phyloP scores from a whole-genome alignment of 2,797 vertebrate species.

The Octomys mimax region DNA sequence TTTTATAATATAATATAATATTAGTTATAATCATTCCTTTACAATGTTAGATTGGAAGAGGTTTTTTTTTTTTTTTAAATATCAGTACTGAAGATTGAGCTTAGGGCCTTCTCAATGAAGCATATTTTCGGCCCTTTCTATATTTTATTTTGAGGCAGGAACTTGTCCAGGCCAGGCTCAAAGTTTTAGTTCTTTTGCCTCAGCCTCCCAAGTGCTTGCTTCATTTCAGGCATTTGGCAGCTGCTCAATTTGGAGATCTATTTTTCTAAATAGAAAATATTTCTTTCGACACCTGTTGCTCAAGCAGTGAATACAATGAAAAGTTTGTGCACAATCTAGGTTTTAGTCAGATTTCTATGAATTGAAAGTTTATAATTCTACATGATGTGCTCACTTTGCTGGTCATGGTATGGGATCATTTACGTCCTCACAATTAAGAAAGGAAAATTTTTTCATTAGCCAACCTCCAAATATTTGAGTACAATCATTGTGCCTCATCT shows the following conservation, averaged over 20 bases:
- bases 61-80: not conserved
- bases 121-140: not conserved
- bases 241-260: not conserved
- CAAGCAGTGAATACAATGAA: not conserved
- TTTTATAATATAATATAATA: not conserved
- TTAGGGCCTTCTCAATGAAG: not conserved
- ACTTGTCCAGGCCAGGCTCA: not conserved
- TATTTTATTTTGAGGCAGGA: not conserved
- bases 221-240: not conserved
- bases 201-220: not conserved
- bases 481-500: not conserved
- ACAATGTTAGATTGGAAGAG: not conserved
- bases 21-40: not conserved
- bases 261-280: not conserved
- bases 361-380: not conserved
- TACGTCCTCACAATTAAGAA: not conserved
- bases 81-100: not conserved
- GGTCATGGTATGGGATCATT: not conserved
- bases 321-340: not conserved
- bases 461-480: conserved; percentile 24
- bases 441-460: not conserved
- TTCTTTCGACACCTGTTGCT: not conserved
- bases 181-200: not conserved
- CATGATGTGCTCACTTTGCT: not conserved
- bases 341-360: not conserved